Conservation (phyloP, 2,888 invertebrate genomes). For the Caenorhabditis zanzibari region DNA sequence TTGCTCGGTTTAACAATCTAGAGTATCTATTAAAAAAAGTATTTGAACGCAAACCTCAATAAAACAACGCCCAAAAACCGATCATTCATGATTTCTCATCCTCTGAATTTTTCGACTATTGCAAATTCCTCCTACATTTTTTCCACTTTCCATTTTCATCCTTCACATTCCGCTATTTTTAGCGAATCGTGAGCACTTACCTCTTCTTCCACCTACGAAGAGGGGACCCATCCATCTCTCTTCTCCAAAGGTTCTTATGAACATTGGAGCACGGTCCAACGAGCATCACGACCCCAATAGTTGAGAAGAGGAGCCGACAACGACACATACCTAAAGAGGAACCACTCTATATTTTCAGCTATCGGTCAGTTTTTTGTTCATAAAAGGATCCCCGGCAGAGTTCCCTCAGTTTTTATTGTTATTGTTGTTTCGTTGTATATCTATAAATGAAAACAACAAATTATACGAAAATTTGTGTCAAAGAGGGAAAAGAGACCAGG, state of each 20-base stretch:
- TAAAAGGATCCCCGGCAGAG: background rate
- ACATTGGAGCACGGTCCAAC: slow-evolving; percentile 60
- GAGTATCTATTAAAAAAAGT: background rate
- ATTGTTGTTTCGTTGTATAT: slow-evolving; percentile 35
- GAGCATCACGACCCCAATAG: slow-evolving; percentile 49
- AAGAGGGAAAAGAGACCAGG: background rate
- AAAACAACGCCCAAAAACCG: background rate
- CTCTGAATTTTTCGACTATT: slow-evolving; percentile 13
- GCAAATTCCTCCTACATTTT: slow-evolving; percentile 34
- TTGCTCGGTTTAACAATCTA: background rate
- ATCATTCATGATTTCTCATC: slow-evolving; percentile 13
- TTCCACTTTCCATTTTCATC: slow-evolving; percentile 8
- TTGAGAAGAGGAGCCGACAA: slow-evolving; percentile 13
- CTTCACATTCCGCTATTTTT: slow-evolving; percentile 16
- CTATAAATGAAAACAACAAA: slow-evolving; percentile 12
- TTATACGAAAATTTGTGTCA: slow-evolving; percentile 36
- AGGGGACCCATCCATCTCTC: slow-evolving; percentile 49
- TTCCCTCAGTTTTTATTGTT: slow-evolving; percentile 25
- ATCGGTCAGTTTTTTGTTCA: slow-evolving; percentile 41
- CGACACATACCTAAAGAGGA: slow-evolving; percentile 21
- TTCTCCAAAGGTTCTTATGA: slow-evolving; percentile 53
- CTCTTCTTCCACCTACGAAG: slow-evolving; percentile 44
- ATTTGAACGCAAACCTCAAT: background rate
- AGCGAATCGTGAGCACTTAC: slow-evolving; percentile 47
- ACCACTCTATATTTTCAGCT: slow-evolving; percentile 40